These are phyloP conservation scores for Aphidius ervi DNA, from an alignment of 1,140 invertebrate genomes.

Conservation along the genomic window DNA sequence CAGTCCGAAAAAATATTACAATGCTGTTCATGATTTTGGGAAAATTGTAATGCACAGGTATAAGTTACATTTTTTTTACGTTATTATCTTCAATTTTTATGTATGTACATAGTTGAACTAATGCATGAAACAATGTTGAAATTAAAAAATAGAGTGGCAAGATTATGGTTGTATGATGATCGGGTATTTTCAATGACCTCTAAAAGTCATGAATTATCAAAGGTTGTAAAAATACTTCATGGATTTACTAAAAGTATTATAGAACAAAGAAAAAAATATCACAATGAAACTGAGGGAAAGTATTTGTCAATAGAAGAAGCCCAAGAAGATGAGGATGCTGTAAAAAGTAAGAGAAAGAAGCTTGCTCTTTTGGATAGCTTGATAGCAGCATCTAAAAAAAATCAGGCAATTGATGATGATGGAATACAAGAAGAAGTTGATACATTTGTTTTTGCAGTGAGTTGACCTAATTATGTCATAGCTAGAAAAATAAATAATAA, in stretches of 20 bases:
- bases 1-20: slow-evolving; percentile 32
- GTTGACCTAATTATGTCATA: slow-evolving; percentile 1
- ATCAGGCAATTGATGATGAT: slow-evolving; percentile 56
- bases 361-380: slow-evolving; percentile 73
- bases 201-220: slow-evolving; percentile 25
- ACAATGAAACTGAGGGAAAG: slow-evolving; percentile 25
- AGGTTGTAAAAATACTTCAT: slow-evolving; percentile 25
- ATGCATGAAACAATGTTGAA: not conserved
- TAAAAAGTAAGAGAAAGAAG: slow-evolving; percentile 43
- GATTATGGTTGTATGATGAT: slow-evolving; percentile 23
- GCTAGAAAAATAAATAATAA: not conserved
- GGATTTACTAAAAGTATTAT: slow-evolving; percentile 29
- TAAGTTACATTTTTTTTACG: not conserved
- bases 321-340: slow-evolving; percentile 17
- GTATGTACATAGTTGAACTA: slow-evolving; percentile 8
- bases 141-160: slow-evolving; percentile 14
- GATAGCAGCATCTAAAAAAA: slow-evolving; percentile 58
- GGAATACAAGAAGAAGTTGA: slow-evolving; percentile 80
- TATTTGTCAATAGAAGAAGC: slow-evolving; percentile 12
- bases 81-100: slow-evolving; percentile 2
- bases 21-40: slow-evolving; percentile 28
- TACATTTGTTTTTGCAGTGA: slow-evolving; percentile 76
- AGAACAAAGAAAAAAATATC: slow-evolving; percentile 29
- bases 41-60: slow-evolving; percentile 6
- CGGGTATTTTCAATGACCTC: slow-evolving; percentile 24